These are phyloP conservation scores for Gouania willdenowi DNA, from an alignment of 2,797 vertebrate genomes.

Conservation along the genomic window DNA sequence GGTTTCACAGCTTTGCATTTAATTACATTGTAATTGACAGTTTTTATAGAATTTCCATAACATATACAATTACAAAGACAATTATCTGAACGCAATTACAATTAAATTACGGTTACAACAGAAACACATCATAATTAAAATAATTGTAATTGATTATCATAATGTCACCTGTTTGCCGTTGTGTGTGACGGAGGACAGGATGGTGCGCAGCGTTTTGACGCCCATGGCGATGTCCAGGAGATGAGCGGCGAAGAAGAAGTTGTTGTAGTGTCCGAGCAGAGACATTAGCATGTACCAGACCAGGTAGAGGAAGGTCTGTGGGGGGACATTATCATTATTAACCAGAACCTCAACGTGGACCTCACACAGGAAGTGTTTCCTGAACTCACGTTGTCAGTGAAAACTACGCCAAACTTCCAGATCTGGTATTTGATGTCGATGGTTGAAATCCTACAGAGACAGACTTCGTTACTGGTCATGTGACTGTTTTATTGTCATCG, in stretches of 20 bases:
- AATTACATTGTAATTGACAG: no score
- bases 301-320: constrained; percentile 91
- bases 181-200: constrained; percentile 93
- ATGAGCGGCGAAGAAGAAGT: constrained; percentile 91
- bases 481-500: no score
- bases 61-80: no score
- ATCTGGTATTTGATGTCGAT: constrained; percentile 95
- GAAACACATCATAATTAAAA: no score
- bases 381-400: constrained; percentile 85
- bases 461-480: no score
- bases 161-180: constrained; percentile 89
- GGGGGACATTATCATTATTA: not conserved
- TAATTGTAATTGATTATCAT: no score
- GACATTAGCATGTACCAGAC: constrained; percentile 93
- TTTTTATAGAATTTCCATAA: no score
- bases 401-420: constrained; percentile 93
- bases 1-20: no score
- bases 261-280: constrained; percentile 92
- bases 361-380: no score
- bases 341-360: no score
- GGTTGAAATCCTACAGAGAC: constrained; percentile 79
- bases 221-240: constrained; percentile 96
- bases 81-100: no score
- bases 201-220: constrained; percentile 91
- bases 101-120: no score